Percentiles rank a stretch among this genome's conserved stretches.
Conservation (phyloP, 2,113 vertebrate genomes). For the Trichechus manatus region DNA sequence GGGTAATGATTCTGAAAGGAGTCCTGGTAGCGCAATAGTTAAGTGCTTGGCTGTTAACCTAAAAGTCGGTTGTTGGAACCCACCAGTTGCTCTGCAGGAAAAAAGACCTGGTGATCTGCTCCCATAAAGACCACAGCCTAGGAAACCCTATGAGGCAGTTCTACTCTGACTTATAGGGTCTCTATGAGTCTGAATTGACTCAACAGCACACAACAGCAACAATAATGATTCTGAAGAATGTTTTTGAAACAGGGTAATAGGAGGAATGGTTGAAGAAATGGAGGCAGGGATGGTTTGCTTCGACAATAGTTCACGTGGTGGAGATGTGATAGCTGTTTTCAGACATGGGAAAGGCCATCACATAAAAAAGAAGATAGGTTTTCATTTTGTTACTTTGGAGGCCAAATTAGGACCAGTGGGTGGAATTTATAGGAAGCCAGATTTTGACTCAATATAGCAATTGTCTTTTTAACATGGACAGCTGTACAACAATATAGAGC, state of each 20-base stretch:
- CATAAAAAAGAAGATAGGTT: constrained; percentile 65
- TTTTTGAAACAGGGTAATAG: background rate
- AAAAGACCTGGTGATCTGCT: background rate
- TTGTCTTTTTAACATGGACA: constrained; percentile 72
- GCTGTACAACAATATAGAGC: constrained; percentile 53
- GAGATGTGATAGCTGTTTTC: constrained; percentile 27
- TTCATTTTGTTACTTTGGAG: constrained; percentile 63
- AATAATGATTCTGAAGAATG: background rate
- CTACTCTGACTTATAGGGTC: background rate
- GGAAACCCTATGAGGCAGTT: background rate
- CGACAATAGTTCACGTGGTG: background rate
- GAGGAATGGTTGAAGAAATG: background rate
- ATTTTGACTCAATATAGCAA: constrained; percentile 71
- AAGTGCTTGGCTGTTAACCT: background rate
- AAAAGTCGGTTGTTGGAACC: background rate
- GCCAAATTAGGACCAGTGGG: constrained; percentile 77
- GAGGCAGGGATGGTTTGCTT: background rate
- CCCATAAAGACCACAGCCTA: background rate
- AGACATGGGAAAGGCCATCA: constrained; percentile 63
- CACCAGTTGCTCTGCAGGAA: background rate
- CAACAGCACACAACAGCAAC: background rate
- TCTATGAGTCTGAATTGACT: background rate
- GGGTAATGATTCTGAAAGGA: background rate
- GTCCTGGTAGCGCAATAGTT: background rate
- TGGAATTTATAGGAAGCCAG: constrained; percentile 78